Percentiles rank a stretch among this genome's conserved stretches.
Evolutionary conservation across 2,888 invertebrate genomes (phyloP).

Genomic region (Apamea anceps): DNA sequence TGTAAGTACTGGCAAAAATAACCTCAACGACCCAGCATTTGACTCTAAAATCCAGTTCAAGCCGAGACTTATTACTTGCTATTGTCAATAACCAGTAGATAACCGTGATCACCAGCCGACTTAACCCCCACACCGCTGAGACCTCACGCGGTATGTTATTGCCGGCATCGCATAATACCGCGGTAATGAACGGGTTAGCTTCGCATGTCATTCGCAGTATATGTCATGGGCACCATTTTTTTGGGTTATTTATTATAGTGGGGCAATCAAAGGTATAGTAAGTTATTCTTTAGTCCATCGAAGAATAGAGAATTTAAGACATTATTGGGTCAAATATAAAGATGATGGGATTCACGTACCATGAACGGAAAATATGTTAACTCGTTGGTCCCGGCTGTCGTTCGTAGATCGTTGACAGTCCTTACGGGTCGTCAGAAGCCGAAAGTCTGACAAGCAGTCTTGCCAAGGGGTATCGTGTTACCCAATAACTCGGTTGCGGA

Average conservation of each 20-base stretch:
- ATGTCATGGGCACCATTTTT: neutral
- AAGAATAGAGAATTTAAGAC: neutral
- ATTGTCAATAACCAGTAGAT: constrained; percentile 46
- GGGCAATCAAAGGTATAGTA: neutral
- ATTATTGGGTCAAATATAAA: neutral
- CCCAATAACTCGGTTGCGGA: neutral
- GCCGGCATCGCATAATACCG: constrained; percentile 26
- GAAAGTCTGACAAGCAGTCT: neutral
- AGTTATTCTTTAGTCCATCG: neutral
- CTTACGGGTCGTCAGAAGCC: neutral
- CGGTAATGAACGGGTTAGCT: constrained; percentile 58
- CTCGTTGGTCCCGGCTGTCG: neutral
- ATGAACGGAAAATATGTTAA: neutral
- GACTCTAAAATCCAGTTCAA: constrained; percentile 34
- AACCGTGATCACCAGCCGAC: constrained; percentile 30
- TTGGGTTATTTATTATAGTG: constrained; percentile 1
- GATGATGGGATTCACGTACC: neutral
- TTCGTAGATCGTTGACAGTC: neutral
- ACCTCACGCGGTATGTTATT: constrained; percentile 41
- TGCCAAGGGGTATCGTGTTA: neutral
- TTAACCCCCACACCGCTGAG: constrained; percentile 36
- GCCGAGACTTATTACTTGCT: constrained; percentile 25
- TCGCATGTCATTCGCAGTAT: constrained; percentile 47
- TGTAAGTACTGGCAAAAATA: neutral
- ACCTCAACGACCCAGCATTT: constrained; percentile 19